Evolutionary conservation across 2,797 vertebrate species (phyloP).

Genomic region (Pogoniulus pusillus): DNA sequence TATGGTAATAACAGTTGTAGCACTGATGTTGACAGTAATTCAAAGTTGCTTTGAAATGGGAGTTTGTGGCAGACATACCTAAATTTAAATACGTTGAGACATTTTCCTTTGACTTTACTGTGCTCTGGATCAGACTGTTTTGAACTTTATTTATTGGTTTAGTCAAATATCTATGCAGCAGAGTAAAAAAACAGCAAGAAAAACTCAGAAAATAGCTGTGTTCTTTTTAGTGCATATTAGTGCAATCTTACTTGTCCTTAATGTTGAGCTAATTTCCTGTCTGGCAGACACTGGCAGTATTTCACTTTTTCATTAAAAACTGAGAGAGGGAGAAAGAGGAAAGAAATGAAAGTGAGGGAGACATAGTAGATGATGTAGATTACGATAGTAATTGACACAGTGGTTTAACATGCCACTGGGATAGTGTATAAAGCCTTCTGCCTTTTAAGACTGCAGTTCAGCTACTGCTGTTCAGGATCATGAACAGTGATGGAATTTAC

Average conservation of each 20-base stretch:
- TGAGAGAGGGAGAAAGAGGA: not conserved
- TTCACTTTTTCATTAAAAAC: conserved; percentile 54
- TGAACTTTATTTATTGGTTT: conserved; percentile 34
- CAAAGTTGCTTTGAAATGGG: conserved; percentile 3
- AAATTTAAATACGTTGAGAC: not conserved
- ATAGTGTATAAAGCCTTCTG: not conserved
- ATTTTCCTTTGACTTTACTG: conserved; percentile 4
- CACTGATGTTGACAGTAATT: not conserved
- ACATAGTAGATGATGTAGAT: not conserved
- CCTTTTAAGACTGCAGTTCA: not conserved
- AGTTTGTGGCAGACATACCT: not conserved
- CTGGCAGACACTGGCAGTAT: conserved; percentile 9
- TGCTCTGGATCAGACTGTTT: not conserved
- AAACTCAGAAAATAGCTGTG: conserved; percentile 39
- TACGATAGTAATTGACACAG: not conserved
- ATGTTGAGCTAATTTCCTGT: conserved; percentile 60
- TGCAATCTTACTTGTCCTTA: conserved; percentile 49
- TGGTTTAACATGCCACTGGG: not conserved
- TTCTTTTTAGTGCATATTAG: conserved; percentile 15
- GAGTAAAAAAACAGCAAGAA: conserved; percentile 35
- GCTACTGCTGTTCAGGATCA: not conserved
- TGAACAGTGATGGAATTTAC: not conserved
- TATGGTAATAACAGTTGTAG: not conserved
- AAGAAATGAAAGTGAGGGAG: not conserved
- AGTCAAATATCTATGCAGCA: not conserved